A percentile compares a stretch with the other conserved stretches of the same genome.
Conservation (phyloP, 2,797 vertebrate species). For the Trichosurus vulpecula region DNA sequence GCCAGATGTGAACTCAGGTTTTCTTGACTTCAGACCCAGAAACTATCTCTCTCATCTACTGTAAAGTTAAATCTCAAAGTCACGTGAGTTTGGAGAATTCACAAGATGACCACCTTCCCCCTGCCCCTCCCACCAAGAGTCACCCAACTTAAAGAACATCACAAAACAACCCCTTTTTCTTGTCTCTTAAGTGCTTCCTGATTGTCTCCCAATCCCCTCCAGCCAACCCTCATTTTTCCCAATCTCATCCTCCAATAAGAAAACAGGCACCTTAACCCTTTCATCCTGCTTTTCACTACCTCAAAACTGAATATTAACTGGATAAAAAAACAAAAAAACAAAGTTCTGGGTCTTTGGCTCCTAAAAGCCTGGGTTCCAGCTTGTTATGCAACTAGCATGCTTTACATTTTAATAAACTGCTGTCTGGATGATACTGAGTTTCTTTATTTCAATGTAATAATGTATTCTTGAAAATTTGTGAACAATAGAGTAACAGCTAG, state of each 20-base stretch:
- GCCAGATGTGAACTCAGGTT: neutral
- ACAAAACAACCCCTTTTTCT: neutral
- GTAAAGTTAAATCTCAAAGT: too few relatives aligned
- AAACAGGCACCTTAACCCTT: neutral
- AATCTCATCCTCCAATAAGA: neutral
- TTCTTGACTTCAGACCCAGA: neutral
- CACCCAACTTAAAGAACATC: too few relatives aligned
- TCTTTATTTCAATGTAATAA: neutral
- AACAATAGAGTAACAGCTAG: neutral
- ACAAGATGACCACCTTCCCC: too few relatives aligned
- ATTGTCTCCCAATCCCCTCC: neutral
- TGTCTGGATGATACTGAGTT: neutral
- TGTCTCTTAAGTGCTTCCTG: neutral
- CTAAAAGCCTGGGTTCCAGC: neutral
- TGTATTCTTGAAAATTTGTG: neutral
- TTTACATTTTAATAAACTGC: neutral
- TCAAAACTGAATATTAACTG: neutral
- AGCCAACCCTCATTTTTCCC: too few relatives aligned
- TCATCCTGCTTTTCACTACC: neutral
- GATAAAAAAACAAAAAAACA: neutral
- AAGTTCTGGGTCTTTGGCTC: neutral
- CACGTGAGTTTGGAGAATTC: too few relatives aligned
- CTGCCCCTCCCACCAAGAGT: too few relatives aligned
- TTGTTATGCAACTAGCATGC: neutral
- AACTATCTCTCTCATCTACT: too few relatives aligned